These are phyloP conservation scores for Fistularia tabacaria DNA, from an alignment of 2,797 vertebrate genomes.

Conservation along the genomic window DNA sequence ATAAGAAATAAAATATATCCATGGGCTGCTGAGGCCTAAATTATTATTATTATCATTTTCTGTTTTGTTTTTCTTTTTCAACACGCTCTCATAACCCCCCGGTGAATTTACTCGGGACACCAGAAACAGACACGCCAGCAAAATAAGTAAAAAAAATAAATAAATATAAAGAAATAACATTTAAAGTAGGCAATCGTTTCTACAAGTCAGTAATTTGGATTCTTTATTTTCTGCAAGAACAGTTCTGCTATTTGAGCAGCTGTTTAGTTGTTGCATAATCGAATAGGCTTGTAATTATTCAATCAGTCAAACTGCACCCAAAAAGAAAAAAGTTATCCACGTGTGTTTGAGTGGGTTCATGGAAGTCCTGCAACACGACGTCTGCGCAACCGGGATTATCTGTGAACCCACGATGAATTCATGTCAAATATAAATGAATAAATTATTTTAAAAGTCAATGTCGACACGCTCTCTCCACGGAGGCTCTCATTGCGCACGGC, in stretches of 20 bases:
- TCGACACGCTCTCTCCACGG: no score
- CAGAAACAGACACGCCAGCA: neutral
- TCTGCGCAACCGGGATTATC: no score
- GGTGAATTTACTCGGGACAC: neutral
- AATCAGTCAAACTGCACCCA: neutral
- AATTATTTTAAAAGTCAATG: no score
- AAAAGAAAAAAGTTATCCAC: neutral
- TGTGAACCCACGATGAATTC: no score
- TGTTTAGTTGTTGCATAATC: neutral
- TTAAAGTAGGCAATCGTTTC: neutral
- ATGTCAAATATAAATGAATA: no score
- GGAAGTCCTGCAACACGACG: no score
- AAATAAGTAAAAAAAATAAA: neutral
- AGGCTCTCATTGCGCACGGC: no score
- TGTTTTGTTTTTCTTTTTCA: slow-evolving; percentile 39
- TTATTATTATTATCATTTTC: slow-evolving; percentile 35
- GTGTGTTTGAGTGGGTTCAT: no score
- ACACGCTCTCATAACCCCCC: slow-evolving; percentile 11
- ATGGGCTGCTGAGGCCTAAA: slow-evolving; percentile 62
- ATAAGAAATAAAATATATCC: slow-evolving; percentile 71
- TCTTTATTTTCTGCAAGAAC: neutral
- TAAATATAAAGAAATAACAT: neutral
- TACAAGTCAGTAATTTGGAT: neutral
- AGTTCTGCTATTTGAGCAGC: no score
- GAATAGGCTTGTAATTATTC: neutral